Evolutionary conservation across 2,888 invertebrate species (phyloP), one percentile per base, ranked within the genome.

Genomic region (Pterobdella sp.): DNA sequence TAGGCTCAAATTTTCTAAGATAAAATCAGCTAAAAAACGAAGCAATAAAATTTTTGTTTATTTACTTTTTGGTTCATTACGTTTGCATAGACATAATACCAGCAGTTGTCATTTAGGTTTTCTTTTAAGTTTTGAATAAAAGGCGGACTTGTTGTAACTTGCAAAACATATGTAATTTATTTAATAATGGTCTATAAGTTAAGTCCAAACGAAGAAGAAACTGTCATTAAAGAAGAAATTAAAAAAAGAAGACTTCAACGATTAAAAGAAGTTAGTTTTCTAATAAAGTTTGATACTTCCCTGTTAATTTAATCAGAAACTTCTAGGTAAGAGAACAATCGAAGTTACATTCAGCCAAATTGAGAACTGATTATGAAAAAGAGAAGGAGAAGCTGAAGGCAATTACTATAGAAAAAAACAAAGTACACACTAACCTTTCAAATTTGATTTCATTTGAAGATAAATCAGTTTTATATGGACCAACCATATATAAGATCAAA

Each of bases 141-240:
- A 56, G 60, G 60, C 60, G 60, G 60, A 56, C 60, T 56, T 56
- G 60, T 56, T 22, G 60, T 4, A 14, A 56, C 60, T 56, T 56
- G 60, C 4, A 42, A 42, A 14, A 22, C 49, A 14, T 42, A 14
- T 42, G 7, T 42, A 42, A 42, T 42, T 42, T 14, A 22, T 18
- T 26, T 56, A 26, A 4, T 56, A 56, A 56, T 56, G 60, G 14
- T 56, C 3, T 56, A 56, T 56, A 56, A 56, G n/a, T 56, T 56
- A n/a, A 56, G 60, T 56, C 60, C 60, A 22, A 56, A 56, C n/a
- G 60, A 56, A 56, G 60, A 56, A 22, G 26, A 4, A 56, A 56
- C 4, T 56, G 26, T 56, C 3, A 4, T 56, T 56, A n/a, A 56
- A 56, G n/a, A 56, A 7, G 60, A 56, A 56, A 56, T 56, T 26